Base-by-base conservation (phyloP, 2,113 vertebrate genomes). In the Cyanistes caeruleus region DNA sequence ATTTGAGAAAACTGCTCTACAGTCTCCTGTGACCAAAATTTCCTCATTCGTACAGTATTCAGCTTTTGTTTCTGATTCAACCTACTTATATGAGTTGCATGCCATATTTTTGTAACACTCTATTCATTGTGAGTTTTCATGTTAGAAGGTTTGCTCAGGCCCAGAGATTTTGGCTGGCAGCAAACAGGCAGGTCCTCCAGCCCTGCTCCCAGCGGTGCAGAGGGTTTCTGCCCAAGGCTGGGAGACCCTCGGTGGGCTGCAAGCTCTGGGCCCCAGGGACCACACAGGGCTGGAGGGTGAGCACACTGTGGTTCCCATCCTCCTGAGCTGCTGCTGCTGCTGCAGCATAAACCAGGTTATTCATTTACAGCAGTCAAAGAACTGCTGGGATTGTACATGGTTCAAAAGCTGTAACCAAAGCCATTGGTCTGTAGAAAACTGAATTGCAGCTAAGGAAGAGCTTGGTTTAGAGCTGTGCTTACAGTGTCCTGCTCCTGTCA, bases 171-270 rank as follows among this genome's bases (percentile, higher is more conserved):
- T 1, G 25, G n/a, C 35, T 73, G 70, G 27, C 49, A 64, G 65
- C 41, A 24, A 4, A 24, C 2, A 74, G 30, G 25, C 49, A 28
- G 41, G 37, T 44, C 81, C 31, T 81, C 43, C 84, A 89, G 44
- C 55, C 43, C 37, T 53, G 55, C 39, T 68, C 6, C 30, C 19
- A 4, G 7, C 5, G 0, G 0, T 17, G 27, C 44, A 27, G 33
- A 31, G 16, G n/a, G 15, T 58, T 88, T 69, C 63, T 49, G 33
- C 46, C 39, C 11, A 3, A 30, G 48, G 25, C 19, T 12, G 1
- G 21, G 28, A 23, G 51, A 11, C n/a, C 18, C 3, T 20, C 3
- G 2, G 23, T 24, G 8, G 56, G 52, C 56, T 70, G 78, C 30
- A 7, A 33, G 33, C 58, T 19, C 23, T 7, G 31, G 31, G n/a